Evolutionary conservation across 2,888 invertebrate genomes (phyloP).

Genomic region (Altica lythri): DNA sequence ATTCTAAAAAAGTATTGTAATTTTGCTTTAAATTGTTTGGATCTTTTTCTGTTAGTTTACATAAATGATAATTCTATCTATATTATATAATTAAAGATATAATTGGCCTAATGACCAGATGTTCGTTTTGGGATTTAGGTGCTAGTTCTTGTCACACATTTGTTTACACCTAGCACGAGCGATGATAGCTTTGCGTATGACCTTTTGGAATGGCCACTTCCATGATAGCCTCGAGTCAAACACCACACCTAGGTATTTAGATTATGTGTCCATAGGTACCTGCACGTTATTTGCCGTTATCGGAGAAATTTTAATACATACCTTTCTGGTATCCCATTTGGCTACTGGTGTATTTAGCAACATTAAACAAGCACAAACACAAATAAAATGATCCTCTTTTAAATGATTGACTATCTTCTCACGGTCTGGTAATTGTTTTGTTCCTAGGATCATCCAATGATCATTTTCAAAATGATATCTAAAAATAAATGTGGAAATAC

Average conservation of each 20-base stretch:
- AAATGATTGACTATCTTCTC: constrained; percentile 42
- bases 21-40: no score
- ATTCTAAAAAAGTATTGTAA: no score
- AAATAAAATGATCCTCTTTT: constrained; percentile 66
- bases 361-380: constrained; percentile 66
- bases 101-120: no score
- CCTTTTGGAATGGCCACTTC: background rate
- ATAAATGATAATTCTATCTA: no score
- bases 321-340: constrained; percentile 65
- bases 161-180: background rate
- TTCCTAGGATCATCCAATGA: constrained; percentile 65
- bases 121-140: no score
- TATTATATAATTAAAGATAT: no score
- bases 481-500: background rate
- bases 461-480: constrained; percentile 61
- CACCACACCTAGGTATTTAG: background rate
- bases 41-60: no score
- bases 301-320: no score
- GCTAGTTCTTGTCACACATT: background rate
- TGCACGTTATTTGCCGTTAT: no score
- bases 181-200: background rate
- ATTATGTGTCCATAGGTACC: no score
- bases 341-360: constrained; percentile 65
- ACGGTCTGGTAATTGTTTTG: constrained; percentile 58
- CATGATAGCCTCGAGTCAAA: background rate